A percentile compares a stretch with the other conserved stretches of the same genome.
Evolutionary conservation across 2,888 invertebrate genomes (phyloP).

Genomic region (Adelphocoris suturalis): DNA sequence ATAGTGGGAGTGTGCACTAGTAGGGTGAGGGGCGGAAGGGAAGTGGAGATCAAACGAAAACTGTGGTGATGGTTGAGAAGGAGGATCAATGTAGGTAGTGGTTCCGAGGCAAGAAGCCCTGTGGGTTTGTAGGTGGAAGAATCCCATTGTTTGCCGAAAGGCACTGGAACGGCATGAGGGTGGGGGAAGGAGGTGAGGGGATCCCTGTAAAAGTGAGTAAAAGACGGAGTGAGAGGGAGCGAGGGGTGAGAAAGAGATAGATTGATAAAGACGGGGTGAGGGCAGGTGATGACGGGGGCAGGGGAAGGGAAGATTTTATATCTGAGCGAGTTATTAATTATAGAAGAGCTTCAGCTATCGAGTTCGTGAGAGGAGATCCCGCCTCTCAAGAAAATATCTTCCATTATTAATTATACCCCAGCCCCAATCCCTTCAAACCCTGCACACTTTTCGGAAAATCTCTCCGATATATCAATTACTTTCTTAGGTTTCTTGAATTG

Average conservation of each 20-base stretch:
- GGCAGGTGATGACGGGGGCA: neutral
- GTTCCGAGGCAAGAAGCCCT: neutral
- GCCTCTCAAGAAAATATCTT: slow-evolving; percentile 35
- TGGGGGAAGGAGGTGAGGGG: neutral
- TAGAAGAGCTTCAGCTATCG: slow-evolving; percentile 31
- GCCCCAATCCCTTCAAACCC: neutral
- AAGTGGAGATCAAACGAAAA: slow-evolving; percentile 23
- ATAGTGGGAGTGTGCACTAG: neutral
- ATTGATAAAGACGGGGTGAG: neutral
- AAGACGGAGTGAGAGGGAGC: neutral
- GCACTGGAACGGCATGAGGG: neutral
- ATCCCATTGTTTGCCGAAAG: slow-evolving; percentile 12
- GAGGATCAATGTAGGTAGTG: slow-evolving; percentile 19
- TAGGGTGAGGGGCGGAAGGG: neutral
- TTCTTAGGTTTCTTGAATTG: slow-evolving; percentile 54
- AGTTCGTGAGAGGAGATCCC: slow-evolving; percentile 41
- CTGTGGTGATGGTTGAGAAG: neutral
- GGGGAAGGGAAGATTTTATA: slow-evolving; percentile 32
- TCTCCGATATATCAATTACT: slow-evolving; percentile 45
- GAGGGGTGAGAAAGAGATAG: neutral
- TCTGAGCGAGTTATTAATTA: slow-evolving; percentile 46
- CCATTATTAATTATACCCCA: slow-evolving; percentile 33
- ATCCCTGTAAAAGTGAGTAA: neutral
- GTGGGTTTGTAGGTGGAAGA: slow-evolving; percentile 24
- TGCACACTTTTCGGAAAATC: neutral